Percentiles rank a stretch among this genome's conserved stretches.
Evolutionary conservation across 2,113 vertebrate species (phyloP).

Genomic region (Apistogramma diplotaenia): DNA sequence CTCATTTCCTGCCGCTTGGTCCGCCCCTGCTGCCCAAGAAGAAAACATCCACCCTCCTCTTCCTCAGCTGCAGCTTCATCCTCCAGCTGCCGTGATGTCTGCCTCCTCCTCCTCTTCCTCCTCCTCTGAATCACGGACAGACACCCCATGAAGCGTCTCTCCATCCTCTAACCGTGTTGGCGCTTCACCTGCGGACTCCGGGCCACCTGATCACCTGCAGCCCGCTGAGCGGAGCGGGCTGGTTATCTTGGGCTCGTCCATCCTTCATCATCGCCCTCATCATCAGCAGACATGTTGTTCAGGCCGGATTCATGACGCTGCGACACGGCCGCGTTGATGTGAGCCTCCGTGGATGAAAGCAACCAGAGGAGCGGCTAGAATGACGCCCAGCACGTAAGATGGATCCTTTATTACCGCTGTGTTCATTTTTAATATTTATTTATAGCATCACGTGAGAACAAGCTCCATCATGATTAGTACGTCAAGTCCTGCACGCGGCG

Average conservation of each 20-base stretch:
- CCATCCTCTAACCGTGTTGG: neutral
- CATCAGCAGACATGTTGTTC: constrained; percentile 3
- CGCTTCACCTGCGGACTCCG: neutral
- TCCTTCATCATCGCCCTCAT: neutral
- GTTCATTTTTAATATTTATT: neutral
- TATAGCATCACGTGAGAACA: neutral
- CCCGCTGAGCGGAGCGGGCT: neutral
- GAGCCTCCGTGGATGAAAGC: neutral
- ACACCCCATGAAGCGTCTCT: neutral
- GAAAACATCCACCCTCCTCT: neutral
- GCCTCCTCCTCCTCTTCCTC: neutral
- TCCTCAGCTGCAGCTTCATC: constrained; percentile 30
- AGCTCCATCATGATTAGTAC: neutral
- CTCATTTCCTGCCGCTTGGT: neutral
- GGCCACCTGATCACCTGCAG: neutral
- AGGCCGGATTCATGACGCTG: constrained; percentile 3
- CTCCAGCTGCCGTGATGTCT: constrained; percentile 6
- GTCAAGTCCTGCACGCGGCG: neutral
- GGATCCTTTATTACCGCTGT: neutral
- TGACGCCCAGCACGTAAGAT: constrained; percentile 8
- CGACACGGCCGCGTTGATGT: neutral
- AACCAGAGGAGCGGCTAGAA: neutral
- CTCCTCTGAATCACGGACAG: constrained; percentile 4
- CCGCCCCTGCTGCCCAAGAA: constrained; percentile 28
- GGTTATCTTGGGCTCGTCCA: neutral